phyloP scores from a whole-genome alignment of 2,888 invertebrate genomes.

The Zygogramma bicolorata region DNA sequence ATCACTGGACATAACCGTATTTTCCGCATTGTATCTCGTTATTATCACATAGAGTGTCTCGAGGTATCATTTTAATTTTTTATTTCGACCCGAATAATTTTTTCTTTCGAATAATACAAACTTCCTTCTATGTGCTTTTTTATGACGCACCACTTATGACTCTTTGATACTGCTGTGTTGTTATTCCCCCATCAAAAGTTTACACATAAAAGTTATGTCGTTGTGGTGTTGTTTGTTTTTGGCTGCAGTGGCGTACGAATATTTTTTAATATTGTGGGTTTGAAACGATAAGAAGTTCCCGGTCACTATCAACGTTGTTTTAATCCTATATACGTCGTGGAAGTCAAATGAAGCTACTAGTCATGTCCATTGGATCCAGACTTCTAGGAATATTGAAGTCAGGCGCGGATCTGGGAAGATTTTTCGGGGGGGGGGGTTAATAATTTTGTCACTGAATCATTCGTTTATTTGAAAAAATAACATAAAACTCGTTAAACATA shows the following conservation, averaged over 20 bases:
- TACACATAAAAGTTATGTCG: neutral
- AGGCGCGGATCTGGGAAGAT: too few species aligned
- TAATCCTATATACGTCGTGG: too few species aligned
- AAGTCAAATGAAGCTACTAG: too few species aligned
- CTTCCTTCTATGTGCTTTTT: constrained; percentile 14
- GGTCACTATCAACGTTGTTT: too few species aligned
- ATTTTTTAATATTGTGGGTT: neutral
- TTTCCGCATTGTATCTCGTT: constrained; percentile 32
- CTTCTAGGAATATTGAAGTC: too few species aligned
- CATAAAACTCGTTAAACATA: too few species aligned
- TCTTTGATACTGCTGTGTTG: constrained; percentile 2
- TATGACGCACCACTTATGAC: constrained; percentile 9
- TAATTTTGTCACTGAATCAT: too few species aligned
- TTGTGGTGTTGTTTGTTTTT: neutral
- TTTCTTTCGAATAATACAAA: constrained; percentile 38
- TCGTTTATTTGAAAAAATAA: too few species aligned
- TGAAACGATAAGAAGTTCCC: too few species aligned
- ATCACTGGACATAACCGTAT: constrained; percentile 45
- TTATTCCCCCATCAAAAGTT: constrained; percentile 8
- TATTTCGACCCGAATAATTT: constrained; percentile 35
- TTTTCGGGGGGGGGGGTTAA: too few species aligned
- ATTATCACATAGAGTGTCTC: constrained; percentile 38
- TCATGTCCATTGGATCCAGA: too few species aligned
- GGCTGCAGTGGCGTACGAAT: neutral
- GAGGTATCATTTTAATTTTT: constrained; percentile 40